Base-by-base conservation (phyloP, 2,888 invertebrate genomes). In the Aporophyla lueneburgensis region DNA sequence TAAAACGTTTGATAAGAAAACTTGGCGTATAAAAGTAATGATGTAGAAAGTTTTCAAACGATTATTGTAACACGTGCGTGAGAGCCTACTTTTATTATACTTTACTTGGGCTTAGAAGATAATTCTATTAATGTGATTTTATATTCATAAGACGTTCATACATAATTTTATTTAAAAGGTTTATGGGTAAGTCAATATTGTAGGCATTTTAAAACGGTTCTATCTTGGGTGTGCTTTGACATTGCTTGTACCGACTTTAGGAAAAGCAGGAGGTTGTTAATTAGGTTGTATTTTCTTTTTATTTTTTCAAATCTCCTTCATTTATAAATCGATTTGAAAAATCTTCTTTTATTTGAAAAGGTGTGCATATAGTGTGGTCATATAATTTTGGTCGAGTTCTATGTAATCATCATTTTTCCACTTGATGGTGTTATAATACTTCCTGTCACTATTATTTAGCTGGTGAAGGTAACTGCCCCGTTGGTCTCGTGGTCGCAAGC, bases 1-100 rank as follows among this genome's bases (percentile, higher is more conserved):
- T 77, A 66, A 77, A 81, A 75, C 77, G 76, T 83, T 86, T 81
- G 69, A 81, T 86, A 80, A 78, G 80, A 71, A 78, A 86, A 86
- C n/a, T 86, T 86, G 40, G 19, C 43, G 68, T 69, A 76, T 78
- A 74, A 86, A 86, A 86, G 74, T 79, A 78, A 80, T 82, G 75
- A 85, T 86, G 83, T 85, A 69, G 77, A 80, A 86, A 86, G 71
- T 83, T 86, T 71, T 67, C 21, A 56, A 59, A 79, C 76, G 76
- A 74, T 83, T 79, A 81, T 53, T 73, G 71, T 56, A 71, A 67
- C 80, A 77, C 84, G 82, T 84, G 73, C 65, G 66, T 16, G 65
- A 10, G 40, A 33, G 43, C 53, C 66, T 53, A 43, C 54, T 66
- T 68, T 71, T 54, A 49, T 27, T 16, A 33, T 33, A 27, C 33